These are phyloP conservation scores for Nanorana parkeri DNA, from an alignment of 2,113 vertebrate species.

Conservation along the genomic window DNA sequence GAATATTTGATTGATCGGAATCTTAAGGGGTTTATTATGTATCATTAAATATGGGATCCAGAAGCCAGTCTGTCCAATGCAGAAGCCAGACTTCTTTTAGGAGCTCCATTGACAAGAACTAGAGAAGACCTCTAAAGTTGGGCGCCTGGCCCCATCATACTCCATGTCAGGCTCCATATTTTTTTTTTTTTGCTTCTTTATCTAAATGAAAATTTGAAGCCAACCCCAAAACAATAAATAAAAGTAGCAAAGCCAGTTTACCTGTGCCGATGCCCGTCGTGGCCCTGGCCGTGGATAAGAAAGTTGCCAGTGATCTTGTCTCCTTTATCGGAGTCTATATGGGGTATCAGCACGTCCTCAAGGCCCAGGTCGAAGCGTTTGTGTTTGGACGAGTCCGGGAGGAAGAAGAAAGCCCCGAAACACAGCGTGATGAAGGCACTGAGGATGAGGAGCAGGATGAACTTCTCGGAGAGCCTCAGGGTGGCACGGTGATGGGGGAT, in stretches of 20 bases:
- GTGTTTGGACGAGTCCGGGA: conserved; percentile 97
- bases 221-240: not conserved
- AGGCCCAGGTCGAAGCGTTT: conserved; percentile 97
- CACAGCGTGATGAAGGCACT: conserved; percentile 99
- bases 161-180: too few relatives aligned
- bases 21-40: too few relatives aligned
- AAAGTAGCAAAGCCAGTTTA: conserved; percentile 58
- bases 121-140: too few relatives aligned
- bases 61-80: too few relatives aligned
- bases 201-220: too few relatives aligned
- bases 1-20: too few relatives aligned
- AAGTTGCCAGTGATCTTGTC: conserved; percentile 82
- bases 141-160: too few relatives aligned
- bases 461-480: conserved; percentile 96
- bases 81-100: too few relatives aligned
- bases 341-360: conserved; percentile 96
- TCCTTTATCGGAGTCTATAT: conserved; percentile 89
- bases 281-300: conserved; percentile 90
- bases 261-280: conserved; percentile 93
- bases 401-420: conserved; percentile 98
- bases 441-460: conserved; percentile 97
- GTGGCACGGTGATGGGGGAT: conserved; percentile 95
- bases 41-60: too few relatives aligned
- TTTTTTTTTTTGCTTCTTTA: too few relatives aligned
- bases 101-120: too few relatives aligned